Evolutionary conservation across 1,140 invertebrate species (phyloP).

Genomic region (Phymorhynchus buccinoides): DNA sequence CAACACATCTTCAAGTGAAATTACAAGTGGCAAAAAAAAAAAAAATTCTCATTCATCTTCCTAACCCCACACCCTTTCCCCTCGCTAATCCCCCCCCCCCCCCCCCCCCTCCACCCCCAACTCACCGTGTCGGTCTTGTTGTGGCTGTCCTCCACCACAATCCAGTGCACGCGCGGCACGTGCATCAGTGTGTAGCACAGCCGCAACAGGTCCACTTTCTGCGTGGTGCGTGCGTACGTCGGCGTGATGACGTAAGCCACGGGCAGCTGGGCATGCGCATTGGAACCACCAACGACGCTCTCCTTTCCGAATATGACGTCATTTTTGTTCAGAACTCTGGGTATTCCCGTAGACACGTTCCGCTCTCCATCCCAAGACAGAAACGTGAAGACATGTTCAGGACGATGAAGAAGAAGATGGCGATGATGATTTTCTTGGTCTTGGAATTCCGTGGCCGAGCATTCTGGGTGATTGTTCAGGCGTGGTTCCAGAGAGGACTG

Average conservation of each 20-base stretch:
- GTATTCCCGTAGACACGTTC: background rate
- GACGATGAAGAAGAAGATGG: too few species aligned
- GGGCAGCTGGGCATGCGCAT: background rate
- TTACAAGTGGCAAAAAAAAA: too few species aligned
- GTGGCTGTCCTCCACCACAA: conserved; percentile 25
- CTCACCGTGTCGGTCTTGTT: conserved; percentile 5
- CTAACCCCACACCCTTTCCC: too few species aligned
- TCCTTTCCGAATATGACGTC: too few species aligned
- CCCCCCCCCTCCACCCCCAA: background rate
- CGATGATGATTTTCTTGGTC: background rate
- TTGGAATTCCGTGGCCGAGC: background rate
- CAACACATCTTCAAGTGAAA: too few species aligned
- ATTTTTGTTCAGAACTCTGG: background rate
- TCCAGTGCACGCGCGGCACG: conserved; percentile 3
- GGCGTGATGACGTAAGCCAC: conserved; percentile 22
- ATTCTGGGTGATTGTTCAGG: background rate
- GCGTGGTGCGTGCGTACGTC: background rate
- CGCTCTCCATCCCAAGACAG: background rate
- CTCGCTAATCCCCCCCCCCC: too few species aligned
- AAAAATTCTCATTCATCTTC: too few species aligned
- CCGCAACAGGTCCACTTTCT: conserved; percentile 16
- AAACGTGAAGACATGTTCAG: background rate
- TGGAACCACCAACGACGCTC: too few species aligned
- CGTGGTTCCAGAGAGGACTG: too few species aligned
- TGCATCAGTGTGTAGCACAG: conserved; percentile 31